Evolutionary conservation across 2,888 invertebrate genomes (phyloP).

Genomic region (Eupithecia pulchellata): DNA sequence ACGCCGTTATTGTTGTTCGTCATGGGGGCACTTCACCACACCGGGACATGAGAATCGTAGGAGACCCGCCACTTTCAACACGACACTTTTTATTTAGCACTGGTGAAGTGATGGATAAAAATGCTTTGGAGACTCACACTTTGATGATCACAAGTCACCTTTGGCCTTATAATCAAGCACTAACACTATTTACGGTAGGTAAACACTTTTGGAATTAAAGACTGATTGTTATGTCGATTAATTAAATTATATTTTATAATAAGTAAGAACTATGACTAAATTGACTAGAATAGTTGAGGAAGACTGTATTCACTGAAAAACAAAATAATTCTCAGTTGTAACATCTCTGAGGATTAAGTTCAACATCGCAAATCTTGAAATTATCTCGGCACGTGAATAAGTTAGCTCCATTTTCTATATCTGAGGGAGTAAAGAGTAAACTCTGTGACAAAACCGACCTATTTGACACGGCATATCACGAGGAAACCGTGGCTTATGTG

Average conservation of each 20-base stretch:
- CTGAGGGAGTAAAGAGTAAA: slow-evolving; percentile 8
- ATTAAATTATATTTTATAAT: slow-evolving; percentile 16
- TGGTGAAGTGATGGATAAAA: not conserved
- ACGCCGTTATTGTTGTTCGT: slow-evolving; percentile 88
- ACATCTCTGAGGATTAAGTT: not conserved
- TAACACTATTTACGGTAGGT: no score
- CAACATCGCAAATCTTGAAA: not conserved
- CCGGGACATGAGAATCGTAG: slow-evolving; percentile 51
- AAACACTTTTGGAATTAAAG: not conserved
- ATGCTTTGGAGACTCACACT: not conserved
- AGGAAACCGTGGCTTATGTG: not conserved
- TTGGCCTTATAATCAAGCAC: no score
- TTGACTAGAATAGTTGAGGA: slow-evolving; percentile 57
- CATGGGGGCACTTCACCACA: slow-evolving; percentile 80
- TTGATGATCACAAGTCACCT: not conserved
- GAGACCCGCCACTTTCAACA: slow-evolving; percentile 49
- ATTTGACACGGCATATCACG: slow-evolving; percentile 7
- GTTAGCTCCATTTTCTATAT: not conserved
- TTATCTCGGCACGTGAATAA: not conserved
- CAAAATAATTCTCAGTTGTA: not conserved
- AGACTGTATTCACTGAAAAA: slow-evolving; percentile 45
- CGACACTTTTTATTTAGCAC: slow-evolving; percentile 27
- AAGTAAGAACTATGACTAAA: slow-evolving; percentile 39
- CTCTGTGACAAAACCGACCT: slow-evolving; percentile 19
- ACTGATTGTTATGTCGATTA: not conserved